Conservation (phyloP, 2,888 invertebrate species). For the Mythimna lalbum region DNA sequence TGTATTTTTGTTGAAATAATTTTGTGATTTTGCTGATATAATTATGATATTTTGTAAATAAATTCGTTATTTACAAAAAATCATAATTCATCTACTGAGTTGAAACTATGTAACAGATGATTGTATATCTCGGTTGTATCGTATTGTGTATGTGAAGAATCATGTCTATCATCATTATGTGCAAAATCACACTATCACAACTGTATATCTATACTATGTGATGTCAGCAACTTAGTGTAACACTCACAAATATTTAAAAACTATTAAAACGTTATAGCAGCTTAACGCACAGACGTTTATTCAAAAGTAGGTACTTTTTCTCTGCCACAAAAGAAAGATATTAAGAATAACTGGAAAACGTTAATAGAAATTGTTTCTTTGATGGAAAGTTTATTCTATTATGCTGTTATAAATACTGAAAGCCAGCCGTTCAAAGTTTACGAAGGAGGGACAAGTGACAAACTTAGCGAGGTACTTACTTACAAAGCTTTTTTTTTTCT, state of each 20-base stretch:
- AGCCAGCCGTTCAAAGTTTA: conserved; percentile 6
- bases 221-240: neutral
- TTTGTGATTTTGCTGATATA: too few species aligned
- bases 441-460: neutral
- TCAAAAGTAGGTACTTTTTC: neutral
- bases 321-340: neutral
- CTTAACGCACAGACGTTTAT: neutral
- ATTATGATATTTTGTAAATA: too few species aligned
- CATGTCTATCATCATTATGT: too few species aligned
- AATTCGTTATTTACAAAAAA: too few species aligned
- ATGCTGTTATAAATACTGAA: conserved; percentile 22
- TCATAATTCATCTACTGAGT: too few species aligned
- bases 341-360: conserved; percentile 12
- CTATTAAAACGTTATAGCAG: neutral
- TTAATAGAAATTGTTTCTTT: conserved; percentile 31
- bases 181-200: neutral
- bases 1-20: too few species aligned
- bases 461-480: neutral
- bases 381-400: conserved; percentile 30
- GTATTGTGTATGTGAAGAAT: neutral
- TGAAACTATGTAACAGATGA: neutral
- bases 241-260: neutral
- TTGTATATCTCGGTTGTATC: neutral
- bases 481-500: neutral
- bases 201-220: neutral